Evolutionary conservation across 92 coral and sea anemone genomes (phyloP).

Genomic region (Epizoanthus stellaris): DNA sequence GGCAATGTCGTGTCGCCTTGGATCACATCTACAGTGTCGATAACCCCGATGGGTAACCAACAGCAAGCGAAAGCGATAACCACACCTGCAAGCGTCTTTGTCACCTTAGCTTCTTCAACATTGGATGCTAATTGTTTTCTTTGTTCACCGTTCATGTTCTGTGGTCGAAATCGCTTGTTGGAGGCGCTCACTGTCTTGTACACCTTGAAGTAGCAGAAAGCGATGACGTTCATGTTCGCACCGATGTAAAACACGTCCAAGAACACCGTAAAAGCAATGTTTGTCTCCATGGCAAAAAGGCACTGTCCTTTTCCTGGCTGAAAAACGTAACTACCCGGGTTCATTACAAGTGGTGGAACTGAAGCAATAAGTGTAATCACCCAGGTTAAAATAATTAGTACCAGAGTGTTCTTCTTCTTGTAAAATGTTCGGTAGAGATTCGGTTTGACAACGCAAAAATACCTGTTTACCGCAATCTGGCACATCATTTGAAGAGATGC

Average conservation of each 20-base stretch:
- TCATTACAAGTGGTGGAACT: conserved; percentile 26
- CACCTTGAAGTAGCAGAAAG: conserved; percentile 34
- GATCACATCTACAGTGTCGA: conserved; percentile 30
- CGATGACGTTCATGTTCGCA: conserved; percentile 30
- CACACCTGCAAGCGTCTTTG: conserved; percentile 37
- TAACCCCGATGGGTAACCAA: conserved; percentile 27
- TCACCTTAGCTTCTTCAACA: conserved; percentile 42
- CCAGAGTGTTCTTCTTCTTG: conserved; percentile 17
- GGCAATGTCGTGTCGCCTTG: conserved; percentile 33
- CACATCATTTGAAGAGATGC: conserved; percentile 39
- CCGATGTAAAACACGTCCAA: conserved; percentile 36
- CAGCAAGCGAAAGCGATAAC: conserved; percentile 38
- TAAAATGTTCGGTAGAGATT: conserved; percentile 31
- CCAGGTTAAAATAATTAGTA: conserved; percentile 17
- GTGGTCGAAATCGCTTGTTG: conserved; percentile 32
- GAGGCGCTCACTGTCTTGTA: conserved; percentile 21
- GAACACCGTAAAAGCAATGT: conserved; percentile 29
- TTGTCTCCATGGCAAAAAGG: conserved; percentile 24
- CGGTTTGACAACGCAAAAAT: conserved; percentile 35
- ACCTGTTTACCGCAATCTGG: conserved; percentile 41
- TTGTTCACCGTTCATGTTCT: conserved; percentile 14
- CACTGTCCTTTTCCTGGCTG: conserved; percentile 42
- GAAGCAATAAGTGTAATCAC: conserved; percentile 18
- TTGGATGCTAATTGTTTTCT: conserved; percentile 31
- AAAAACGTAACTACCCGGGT: background rate